phyloP scores from a whole-genome alignment of 2,888 invertebrate genomes.

The Drosophila meridionalis region DNA sequence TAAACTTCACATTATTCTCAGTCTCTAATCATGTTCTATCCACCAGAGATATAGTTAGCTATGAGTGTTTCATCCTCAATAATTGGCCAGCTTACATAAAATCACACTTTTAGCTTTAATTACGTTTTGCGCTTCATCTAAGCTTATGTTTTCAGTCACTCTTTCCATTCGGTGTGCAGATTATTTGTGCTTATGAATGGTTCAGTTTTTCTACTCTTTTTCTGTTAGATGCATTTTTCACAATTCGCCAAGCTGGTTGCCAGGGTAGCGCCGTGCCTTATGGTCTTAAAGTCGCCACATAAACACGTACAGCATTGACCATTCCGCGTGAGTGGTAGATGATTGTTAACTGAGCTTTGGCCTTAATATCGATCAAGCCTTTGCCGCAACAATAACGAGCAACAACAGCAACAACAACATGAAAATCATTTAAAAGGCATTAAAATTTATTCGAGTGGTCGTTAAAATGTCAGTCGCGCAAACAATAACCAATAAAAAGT shows the following conservation, averaged over 20 bases:
- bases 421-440: slow-evolving; percentile 75
- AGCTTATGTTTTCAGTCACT: background rate
- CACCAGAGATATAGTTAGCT: background rate
- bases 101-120: background rate
- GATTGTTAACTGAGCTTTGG: slow-evolving; percentile 12
- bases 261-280: background rate
- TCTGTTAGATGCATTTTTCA: slow-evolving; percentile 5
- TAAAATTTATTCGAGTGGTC: slow-evolving; percentile 75
- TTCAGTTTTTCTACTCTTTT: background rate
- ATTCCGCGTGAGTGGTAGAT: slow-evolving; percentile 26
- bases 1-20: no score
- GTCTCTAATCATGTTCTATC: background rate
- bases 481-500: slow-evolving; percentile 72
- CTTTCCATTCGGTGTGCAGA: slow-evolving; percentile 5
- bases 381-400: slow-evolving; percentile 27
- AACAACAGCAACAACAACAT: slow-evolving; percentile 23
- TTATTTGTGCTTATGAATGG: slow-evolving; percentile 12
- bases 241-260: background rate
- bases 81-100: slow-evolving; percentile 7
- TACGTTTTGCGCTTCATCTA: background rate
- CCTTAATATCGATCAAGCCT: slow-evolving; percentile 59
- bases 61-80: background rate
- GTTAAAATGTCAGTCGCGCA: slow-evolving; percentile 66
- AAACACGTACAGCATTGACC: slow-evolving; percentile 59
- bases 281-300: slow-evolving; percentile 37